A percentile compares a stretch with the other conserved stretches of the same genome.
Conservation (phyloP, 2,113 vertebrate species). For the Tiliqua scincoides region DNA sequence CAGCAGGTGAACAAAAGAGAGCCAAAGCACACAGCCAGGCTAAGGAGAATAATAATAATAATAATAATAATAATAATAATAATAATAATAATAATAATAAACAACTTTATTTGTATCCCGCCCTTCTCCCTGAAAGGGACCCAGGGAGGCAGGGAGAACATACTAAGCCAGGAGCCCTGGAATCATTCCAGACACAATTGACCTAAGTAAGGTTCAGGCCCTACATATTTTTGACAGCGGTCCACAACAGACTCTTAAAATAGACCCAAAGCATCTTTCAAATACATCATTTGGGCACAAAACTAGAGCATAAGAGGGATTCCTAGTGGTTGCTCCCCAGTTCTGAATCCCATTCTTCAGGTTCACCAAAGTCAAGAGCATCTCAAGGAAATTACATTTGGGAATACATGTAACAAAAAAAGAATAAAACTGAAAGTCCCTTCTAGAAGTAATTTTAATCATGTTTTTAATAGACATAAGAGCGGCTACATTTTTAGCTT, state of each 20-base stretch:
- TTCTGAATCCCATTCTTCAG: not conserved
- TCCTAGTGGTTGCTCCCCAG: no score
- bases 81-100: no score
- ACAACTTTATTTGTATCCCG: no score
- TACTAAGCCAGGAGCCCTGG: not conserved
- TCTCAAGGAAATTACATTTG: not conserved
- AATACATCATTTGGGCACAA: not conserved
- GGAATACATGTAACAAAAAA: not conserved
- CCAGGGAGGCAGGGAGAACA: no score
- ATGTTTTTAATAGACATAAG: not conserved
- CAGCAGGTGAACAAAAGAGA: not conserved
- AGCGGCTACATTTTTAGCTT: not conserved
- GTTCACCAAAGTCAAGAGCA: not conserved
- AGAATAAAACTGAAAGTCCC: not conserved
- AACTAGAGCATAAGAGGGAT: no score
- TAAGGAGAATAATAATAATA: no score
- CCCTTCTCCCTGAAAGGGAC: no score
- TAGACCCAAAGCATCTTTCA: not conserved
- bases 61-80: no score
- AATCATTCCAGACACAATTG: not conserved
- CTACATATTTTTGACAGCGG: not conserved
- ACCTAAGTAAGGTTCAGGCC: no score
- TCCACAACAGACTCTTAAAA: not conserved
- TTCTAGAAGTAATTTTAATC: not conserved
- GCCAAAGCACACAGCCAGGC: no score